Base-by-base conservation (phyloP, 2,888 invertebrate genomes). In the Abscondita cerata region DNA sequence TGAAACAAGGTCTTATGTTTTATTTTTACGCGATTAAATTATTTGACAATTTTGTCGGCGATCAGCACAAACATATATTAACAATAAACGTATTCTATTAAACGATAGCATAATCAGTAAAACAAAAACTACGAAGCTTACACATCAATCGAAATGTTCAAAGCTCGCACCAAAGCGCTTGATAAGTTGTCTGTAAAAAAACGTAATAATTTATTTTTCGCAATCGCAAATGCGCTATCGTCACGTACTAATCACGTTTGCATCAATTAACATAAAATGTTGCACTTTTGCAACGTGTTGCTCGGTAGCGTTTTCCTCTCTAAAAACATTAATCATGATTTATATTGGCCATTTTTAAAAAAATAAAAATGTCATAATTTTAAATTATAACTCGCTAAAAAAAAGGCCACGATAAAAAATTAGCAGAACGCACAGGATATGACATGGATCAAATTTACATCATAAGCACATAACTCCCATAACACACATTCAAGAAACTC, bases 341-440 rank as follows among this genome's bases (percentile, higher is more conserved):
- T 34, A 51, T 33, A 15, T 36, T 33, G 13, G 33, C n/a, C 15
- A 33, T 31, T 36, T n/a, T 33, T n/a, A 13, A 46, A 59, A 59
- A 54, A 50, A 31, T 13, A 33, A 40, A 57, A 57, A 51, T 38
- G 54, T 60, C 51, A 44, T 34, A 15, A 31, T 54, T 44, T 13
- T 46, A 41, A 55, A 50, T 60, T 55, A 60, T 54, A 54, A 55
- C 41, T 51, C 41, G 34, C 46, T 38, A 55, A 60, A 60, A 60
- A 55, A 55, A n/a, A n/a, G 15, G 16, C 2, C 18, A 8, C 16
- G 16, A 19, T 51, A 60, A 60, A 59, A 60, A 60, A 50, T 60
- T 60, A 60, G 60, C 60, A 47, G 36, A 55, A 55, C 54, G 25
- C 44, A 52, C 60, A 60, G 60, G 60, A 60, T 60, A 60, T 52